phyloP scores from a whole-genome alignment of 2,113 vertebrate genomes.

The Cyprinodon variegatus region DNA sequence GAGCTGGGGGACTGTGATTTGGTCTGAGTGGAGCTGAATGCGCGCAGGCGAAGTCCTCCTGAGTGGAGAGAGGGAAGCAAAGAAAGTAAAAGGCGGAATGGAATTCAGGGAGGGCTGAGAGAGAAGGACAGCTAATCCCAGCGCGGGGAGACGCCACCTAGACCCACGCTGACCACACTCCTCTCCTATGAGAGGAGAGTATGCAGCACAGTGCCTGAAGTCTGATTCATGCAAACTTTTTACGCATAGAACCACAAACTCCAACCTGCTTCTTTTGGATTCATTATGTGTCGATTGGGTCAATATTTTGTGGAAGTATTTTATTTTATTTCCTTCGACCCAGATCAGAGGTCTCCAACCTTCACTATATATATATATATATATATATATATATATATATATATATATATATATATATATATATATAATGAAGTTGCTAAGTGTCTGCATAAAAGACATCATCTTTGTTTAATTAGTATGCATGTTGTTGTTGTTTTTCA shows the following conservation, averaged over 20 bases:
- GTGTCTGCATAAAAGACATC: too few species aligned
- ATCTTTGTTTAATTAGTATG: too few species aligned
- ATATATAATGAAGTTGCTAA: too few species aligned
- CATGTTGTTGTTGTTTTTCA: too few species aligned
- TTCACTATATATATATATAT: too few species aligned
- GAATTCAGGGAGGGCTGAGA: constrained; percentile 74
- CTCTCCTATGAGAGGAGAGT: constrained; percentile 1
- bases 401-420: too few species aligned
- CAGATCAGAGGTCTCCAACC: too few species aligned
- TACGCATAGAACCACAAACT: neutral
- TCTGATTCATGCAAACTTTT: neutral
- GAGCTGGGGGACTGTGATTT: constrained; percentile 37
- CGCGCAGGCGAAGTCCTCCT: constrained; percentile 64
- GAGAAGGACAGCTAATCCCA: constrained; percentile 50
- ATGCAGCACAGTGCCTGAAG: too few species aligned
- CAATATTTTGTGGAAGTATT: neutral
- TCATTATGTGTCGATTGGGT: neutral
- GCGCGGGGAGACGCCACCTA: constrained; percentile 57
- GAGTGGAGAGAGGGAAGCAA: constrained; percentile 31
- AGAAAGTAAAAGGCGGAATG: constrained; percentile 79
- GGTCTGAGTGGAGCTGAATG: constrained; percentile 41
- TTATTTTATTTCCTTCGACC: too few species aligned
- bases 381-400: too few species aligned
- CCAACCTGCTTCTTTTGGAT: neutral
- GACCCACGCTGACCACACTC: constrained; percentile 19